phyloP scores from a whole-genome alignment of 1,140 invertebrate genomes.

The Zophobas morio region DNA sequence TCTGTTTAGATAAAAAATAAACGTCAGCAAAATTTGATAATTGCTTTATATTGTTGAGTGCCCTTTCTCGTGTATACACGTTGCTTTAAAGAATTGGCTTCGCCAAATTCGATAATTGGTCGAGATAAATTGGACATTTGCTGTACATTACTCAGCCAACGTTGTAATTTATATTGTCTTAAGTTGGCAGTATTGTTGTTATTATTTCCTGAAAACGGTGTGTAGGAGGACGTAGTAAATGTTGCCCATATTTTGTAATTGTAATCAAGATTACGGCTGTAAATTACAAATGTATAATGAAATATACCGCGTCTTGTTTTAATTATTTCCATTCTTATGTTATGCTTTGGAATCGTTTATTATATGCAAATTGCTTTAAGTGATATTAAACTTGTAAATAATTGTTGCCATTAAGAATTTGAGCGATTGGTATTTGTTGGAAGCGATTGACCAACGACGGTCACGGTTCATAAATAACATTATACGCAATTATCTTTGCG shows the following conservation, averaged over 20 bases:
- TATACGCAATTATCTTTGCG: background rate
- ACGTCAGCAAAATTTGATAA: no score
- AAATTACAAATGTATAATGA: conserved; percentile 62
- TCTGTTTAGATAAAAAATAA: no score
- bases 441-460: conserved; percentile 26
- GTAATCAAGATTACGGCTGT: conserved; percentile 65
- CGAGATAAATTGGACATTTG: conserved; percentile 66
- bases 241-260: conserved; percentile 66
- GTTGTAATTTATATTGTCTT: conserved; percentile 64
- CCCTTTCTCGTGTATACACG: background rate
- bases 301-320: conserved; percentile 55
- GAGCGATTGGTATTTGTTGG: conserved; percentile 45
- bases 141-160: conserved; percentile 61
- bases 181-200: conserved; percentile 64
- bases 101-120: conserved; percentile 61
- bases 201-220: conserved; percentile 65
- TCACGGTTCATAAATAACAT: conserved; percentile 31
- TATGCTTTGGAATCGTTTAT: conserved; percentile 44
- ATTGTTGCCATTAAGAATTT: conserved; percentile 33
- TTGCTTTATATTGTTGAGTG: no score
- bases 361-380: conserved; percentile 47
- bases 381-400: conserved; percentile 44
- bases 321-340: conserved; percentile 51
- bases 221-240: conserved; percentile 65
- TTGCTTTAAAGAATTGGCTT: conserved; percentile 15